Conservation (phyloP, 2,888 invertebrate genomes). For the Rotaria sp. region DNA sequence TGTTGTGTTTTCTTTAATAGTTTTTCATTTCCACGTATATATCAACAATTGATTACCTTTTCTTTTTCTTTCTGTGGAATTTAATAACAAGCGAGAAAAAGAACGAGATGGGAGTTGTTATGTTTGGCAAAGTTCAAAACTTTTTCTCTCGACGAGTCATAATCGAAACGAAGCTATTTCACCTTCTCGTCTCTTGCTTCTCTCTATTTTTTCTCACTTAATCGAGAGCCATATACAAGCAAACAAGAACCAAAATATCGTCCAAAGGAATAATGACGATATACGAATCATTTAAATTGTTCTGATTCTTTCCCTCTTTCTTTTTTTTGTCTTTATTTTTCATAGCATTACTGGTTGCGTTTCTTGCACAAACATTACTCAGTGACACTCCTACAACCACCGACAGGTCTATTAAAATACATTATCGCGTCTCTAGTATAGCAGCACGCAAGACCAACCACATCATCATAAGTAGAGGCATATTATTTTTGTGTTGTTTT, state of each 20-base stretch:
- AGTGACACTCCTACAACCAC: neutral
- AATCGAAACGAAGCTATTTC: neutral
- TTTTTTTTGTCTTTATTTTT: neutral
- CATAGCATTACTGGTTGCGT: neutral
- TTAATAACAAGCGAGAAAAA: neutral
- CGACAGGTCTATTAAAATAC: neutral
- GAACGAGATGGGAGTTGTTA: neutral
- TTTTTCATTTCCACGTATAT: neutral
- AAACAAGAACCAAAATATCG: neutral
- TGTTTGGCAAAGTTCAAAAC: slow-evolving; percentile 4
- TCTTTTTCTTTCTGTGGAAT: neutral
- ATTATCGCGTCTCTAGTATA: neutral
- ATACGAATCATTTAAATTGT: neutral
- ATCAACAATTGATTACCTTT: neutral
- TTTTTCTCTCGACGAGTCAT: neutral
- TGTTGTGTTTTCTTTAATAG: neutral
- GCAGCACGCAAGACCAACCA: neutral
- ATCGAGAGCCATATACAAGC: neutral
- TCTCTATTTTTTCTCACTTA: neutral
- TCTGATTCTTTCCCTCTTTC: neutral
- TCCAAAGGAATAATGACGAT: neutral
- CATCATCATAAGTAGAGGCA: neutral
- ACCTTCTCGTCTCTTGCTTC: neutral
- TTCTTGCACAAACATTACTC: neutral
- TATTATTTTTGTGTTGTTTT: slow-evolving; percentile 9